A percentile compares a stretch with the other conserved stretches of the same genome.
Conservation (phyloP, 2,113 vertebrate species). For the Tragelaphus buxtoni region DNA sequence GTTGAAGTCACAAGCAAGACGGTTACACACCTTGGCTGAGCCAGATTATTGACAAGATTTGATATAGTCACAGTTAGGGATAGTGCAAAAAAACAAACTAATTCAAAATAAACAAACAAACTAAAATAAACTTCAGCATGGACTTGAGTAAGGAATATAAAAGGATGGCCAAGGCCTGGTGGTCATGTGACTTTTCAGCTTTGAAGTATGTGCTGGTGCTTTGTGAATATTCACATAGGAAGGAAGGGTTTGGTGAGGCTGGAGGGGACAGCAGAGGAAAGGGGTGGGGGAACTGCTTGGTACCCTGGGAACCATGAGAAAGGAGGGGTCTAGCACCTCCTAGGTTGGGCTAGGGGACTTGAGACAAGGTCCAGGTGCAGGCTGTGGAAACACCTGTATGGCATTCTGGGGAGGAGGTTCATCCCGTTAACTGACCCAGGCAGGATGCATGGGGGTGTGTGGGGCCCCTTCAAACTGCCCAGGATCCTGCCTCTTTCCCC, state of each 20-base stretch:
- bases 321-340: neutral
- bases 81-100: neutral
- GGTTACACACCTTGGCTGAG: neutral
- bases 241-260: conserved; percentile 43
- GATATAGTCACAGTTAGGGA: neutral
- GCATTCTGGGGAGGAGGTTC: neutral
- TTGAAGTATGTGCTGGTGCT: neutral
- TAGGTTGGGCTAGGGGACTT: neutral
- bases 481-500: neutral
- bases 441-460: too few species aligned
- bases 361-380: neutral
- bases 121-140: neutral
- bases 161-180: neutral
- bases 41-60: neutral
- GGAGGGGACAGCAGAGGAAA: neutral
- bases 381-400: neutral
- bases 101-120: neutral
- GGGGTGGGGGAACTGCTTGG: neutral
- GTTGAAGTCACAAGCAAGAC: neutral
- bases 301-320: neutral
- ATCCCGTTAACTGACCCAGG: neutral
- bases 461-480: neutral
- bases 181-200: neutral
- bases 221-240: conserved; percentile 34
- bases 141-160: neutral